Evolutionary conservation across 2,797 vertebrate genomes (phyloP).

Genomic region (Eurystomus glaucurus): DNA sequence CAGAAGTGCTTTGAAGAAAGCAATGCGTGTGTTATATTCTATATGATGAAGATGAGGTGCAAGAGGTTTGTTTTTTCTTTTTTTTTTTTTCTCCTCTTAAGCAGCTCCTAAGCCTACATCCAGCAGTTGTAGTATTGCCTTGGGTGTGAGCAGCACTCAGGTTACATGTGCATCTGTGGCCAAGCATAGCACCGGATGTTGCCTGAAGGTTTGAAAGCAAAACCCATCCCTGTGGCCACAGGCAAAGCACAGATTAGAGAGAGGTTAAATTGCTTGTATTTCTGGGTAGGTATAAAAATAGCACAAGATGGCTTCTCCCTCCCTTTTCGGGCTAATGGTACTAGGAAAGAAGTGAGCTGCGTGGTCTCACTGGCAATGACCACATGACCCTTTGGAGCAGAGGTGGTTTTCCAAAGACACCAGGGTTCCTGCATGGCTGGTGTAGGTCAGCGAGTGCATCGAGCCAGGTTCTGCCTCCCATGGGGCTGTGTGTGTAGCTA

Average conservation of each 20-base stretch:
- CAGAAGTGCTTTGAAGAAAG: background rate
- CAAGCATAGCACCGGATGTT: fast-evolving
- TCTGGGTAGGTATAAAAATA: slow-evolving; percentile 35
- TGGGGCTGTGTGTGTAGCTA: fast-evolving
- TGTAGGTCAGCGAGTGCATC: background rate
- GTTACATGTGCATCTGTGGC: background rate
- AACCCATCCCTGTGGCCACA: background rate
- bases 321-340: background rate
- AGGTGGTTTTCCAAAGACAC: background rate
- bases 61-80: background rate
- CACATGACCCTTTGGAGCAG: fast-evolving
- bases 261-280: background rate
- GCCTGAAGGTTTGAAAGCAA: background rate
- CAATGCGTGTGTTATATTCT: background rate
- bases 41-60: background rate
- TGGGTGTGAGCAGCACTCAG: fast-evolving
- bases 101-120: background rate
- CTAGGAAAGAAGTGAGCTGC: background rate
- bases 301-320: background rate
- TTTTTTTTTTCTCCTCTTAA: background rate
- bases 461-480: fast-evolving
- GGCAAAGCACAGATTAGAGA: background rate
- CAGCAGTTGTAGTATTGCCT: background rate
- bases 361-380: fast-evolving
- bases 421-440: background rate